phyloP scores from a whole-genome alignment of 2,888 invertebrate species.

The Byasa hedistus region DNA sequence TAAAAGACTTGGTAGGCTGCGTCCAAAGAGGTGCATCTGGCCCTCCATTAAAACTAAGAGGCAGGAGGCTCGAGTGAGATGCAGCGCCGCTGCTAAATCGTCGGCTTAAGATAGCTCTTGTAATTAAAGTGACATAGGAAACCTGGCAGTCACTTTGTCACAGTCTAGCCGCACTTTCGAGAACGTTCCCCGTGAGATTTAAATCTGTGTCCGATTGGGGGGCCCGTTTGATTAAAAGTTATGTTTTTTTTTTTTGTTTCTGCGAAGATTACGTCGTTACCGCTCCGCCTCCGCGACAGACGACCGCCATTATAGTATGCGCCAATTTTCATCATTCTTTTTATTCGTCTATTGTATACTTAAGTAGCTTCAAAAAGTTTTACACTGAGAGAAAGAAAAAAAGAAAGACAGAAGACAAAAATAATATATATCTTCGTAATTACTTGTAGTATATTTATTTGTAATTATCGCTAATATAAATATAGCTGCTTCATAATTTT shows the following conservation, averaged over 20 bases:
- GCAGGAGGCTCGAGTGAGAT: constrained; percentile 41
- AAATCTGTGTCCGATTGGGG: constrained; percentile 24
- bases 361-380: background rate
- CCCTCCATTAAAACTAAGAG: constrained; percentile 54
- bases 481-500: too few relatives aligned
- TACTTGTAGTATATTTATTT: too few relatives aligned
- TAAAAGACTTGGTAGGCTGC: constrained; percentile 42
- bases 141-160: constrained; percentile 32
- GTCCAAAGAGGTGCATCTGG: constrained; percentile 43
- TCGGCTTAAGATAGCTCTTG: constrained; percentile 48
- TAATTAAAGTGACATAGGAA: constrained; percentile 37
- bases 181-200: constrained; percentile 19
- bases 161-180: constrained; percentile 39
- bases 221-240: constrained; percentile 18
- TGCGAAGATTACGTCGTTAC: constrained; percentile 8
- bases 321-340: background rate
- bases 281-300: background rate
- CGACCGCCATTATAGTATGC: background rate
- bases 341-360: background rate
- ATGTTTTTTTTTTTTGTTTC: constrained; percentile 15
- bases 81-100: constrained; percentile 44
- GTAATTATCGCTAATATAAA: too few relatives aligned
- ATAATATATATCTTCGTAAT: too few relatives aligned
- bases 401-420: too few relatives aligned
- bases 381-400: too few relatives aligned